Evolutionary conservation across 2,888 invertebrate genomes (phyloP).

Genomic region (Apoda limacodes): DNA sequence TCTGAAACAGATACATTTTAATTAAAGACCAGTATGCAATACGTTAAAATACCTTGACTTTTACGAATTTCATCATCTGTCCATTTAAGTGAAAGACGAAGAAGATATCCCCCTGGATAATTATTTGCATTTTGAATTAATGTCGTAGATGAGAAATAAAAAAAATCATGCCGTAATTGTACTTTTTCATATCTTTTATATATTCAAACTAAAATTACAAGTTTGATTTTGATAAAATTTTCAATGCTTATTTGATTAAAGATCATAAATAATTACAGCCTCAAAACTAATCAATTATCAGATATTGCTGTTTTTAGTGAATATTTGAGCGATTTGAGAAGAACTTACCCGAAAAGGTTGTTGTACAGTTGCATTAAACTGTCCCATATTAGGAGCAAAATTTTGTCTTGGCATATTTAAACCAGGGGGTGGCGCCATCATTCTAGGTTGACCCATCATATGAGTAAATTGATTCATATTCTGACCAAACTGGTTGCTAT

Average conservation of each 20-base stretch:
- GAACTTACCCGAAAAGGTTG: constrained; percentile 66
- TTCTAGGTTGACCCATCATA: constrained; percentile 48
- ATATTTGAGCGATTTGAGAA: no score
- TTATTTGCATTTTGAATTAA: no score
- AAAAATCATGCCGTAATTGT: no score
- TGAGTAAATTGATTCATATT: constrained; percentile 44
- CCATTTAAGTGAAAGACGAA: no score
- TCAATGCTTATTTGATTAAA: no score
- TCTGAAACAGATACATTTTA: constrained; percentile 25
- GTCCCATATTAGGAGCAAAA: constrained; percentile 46
- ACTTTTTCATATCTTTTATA: background rate
- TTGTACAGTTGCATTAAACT: constrained; percentile 45
- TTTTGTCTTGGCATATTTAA: constrained; percentile 50
- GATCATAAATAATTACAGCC: no score
- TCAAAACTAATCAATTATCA: no score
- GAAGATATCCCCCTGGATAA: background rate
- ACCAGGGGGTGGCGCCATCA: constrained; percentile 53
- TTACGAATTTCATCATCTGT: constrained; percentile 7
- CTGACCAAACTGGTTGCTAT: constrained; percentile 44
- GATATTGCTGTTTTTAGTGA: no score
- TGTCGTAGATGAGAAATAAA: no score
- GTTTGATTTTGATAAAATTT: no score
- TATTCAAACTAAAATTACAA: background rate
- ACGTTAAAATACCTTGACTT: background rate
- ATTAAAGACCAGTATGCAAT: background rate